A percentile compares a stretch with the other conserved stretches of the same genome.
Evolutionary conservation across 2,888 invertebrate genomes (phyloP).

Genomic region (Phaedon cochleariae): DNA sequence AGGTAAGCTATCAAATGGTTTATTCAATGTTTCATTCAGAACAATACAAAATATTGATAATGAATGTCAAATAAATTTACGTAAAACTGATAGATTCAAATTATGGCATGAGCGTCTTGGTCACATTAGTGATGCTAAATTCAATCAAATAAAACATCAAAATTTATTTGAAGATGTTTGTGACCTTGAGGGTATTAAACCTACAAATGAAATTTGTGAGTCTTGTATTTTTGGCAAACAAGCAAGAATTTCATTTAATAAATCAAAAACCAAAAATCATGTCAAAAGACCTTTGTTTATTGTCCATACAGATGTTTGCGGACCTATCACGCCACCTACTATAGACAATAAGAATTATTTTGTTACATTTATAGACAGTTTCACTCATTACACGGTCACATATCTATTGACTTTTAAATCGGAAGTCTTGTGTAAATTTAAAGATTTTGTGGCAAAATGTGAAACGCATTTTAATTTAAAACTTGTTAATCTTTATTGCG

Average conservation of each 20-base stretch:
- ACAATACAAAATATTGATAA: not conserved
- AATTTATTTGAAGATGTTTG: slow-evolving; percentile 5
- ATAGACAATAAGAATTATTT: too few relatives aligned
- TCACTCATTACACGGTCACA: slow-evolving; percentile 54
- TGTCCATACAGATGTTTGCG: slow-evolving; percentile 39
- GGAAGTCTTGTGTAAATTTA: too few relatives aligned
- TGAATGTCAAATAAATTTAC: slow-evolving; percentile 16
- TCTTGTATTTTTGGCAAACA: slow-evolving; percentile 35
- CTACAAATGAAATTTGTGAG: slow-evolving; percentile 29
- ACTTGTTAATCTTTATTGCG: slow-evolving; percentile 38
- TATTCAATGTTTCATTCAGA: slow-evolving; percentile 40
- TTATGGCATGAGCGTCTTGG: too few relatives aligned
- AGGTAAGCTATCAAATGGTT: slow-evolving; percentile 44
- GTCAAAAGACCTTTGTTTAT: slow-evolving; percentile 20
- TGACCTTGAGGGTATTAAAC: slow-evolving; percentile 23
- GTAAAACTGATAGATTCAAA: slow-evolving; percentile 6
- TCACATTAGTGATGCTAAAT: slow-evolving; percentile 14
- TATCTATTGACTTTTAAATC: slow-evolving; percentile 52
- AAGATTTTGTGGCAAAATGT: too few relatives aligned
- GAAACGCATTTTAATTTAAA: too few relatives aligned
- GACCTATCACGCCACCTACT: too few relatives aligned
- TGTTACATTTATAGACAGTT: slow-evolving; percentile 54
- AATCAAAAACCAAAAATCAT: slow-evolving; percentile 25
- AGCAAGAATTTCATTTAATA: slow-evolving; percentile 27
- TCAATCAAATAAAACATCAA: too few relatives aligned